phyloP scores from a whole-genome alignment of 2,113 vertebrate genomes.

The Gymnarchus niloticus region DNA sequence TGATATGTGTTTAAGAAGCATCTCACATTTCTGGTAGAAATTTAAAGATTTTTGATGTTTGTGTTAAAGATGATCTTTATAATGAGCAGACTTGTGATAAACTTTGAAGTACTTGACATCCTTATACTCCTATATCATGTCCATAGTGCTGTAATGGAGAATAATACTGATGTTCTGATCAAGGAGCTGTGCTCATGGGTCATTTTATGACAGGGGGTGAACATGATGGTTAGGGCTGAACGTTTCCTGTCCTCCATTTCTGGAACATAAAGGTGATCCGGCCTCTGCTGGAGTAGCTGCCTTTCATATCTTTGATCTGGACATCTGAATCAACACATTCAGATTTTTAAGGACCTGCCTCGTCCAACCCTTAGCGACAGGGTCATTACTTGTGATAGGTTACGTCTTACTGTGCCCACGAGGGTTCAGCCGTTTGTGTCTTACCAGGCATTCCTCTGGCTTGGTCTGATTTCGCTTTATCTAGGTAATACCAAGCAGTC shows the following conservation, averaged over 20 bases:
- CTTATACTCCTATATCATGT: background rate
- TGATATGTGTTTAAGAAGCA: background rate
- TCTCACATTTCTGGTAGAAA: background rate
- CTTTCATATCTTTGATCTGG: background rate
- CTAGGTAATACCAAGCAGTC: slow-evolving; percentile 53
- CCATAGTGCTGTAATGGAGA: background rate
- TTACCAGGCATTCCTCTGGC: slow-evolving; percentile 48
- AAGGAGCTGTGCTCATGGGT: background rate
- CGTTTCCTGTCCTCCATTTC: background rate
- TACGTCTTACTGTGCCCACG: slow-evolving; percentile 28
- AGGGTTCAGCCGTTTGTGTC: slow-evolving; percentile 42
- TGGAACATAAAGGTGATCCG: background rate
- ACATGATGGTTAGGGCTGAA: background rate
- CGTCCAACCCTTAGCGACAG: background rate
- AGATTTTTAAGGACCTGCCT: background rate
- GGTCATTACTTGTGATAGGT: background rate
- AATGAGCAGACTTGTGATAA: background rate
- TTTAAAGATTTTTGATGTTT: background rate
- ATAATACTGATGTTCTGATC: background rate
- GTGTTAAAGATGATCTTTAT: background rate
- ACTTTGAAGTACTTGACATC: background rate
- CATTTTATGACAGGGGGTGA: background rate
- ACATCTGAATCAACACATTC: background rate
- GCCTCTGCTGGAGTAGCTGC: background rate
- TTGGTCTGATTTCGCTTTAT: slow-evolving; percentile 54